Evolutionary conservation across 2,888 invertebrate genomes (phyloP), one percentile per base, ranked within the genome.

Genomic region (Drosophila kanekoi): DNA sequence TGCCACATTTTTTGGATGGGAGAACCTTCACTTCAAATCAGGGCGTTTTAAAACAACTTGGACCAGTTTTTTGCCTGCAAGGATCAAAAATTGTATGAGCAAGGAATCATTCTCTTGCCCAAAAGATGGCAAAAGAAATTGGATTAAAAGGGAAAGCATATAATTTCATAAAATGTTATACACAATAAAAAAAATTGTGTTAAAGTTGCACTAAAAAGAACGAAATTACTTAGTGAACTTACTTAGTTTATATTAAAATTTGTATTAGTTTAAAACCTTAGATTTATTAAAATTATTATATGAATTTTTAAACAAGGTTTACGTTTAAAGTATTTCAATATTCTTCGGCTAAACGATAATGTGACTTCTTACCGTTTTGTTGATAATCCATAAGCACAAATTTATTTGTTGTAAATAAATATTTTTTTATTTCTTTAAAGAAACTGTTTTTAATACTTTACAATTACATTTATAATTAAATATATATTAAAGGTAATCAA

Each of bases 401-500:
- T 6, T n/a, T 3, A 16, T 9, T 11, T 18, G 4, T 45, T 44
- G 10, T 32, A 63, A 57, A 70, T 71, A 76, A 59, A 63, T 67
- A 72, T 74, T 62, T 67, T 67, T 67, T 58, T 37, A 35, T 44
- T 54, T 32, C 8, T 44, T 20, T 8, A 41, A 49, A 44, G 23
- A 33, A 59, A 41, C 32, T 38, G 11, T 23, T 59, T 38, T 54
- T 77, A 77, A 75, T 79, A 79, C 75, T 71, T 66, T 32, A 38
- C 13, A 58, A 47, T 73, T 41, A 57, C 35, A 47, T 51, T 20
- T 18, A 41, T 35, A 43, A 8, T 47, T 35, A 16, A 28, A 28
- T 48, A 41, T 48, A 41, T 2, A 40, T 37, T 57, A 57, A 58
- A n/a, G 38, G 38, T 60, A 20, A 53, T 58, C 13, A 54, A 33